Base-by-base conservation (phyloP, 2,888 invertebrate genomes). In the Scaptomyza flava region DNA sequence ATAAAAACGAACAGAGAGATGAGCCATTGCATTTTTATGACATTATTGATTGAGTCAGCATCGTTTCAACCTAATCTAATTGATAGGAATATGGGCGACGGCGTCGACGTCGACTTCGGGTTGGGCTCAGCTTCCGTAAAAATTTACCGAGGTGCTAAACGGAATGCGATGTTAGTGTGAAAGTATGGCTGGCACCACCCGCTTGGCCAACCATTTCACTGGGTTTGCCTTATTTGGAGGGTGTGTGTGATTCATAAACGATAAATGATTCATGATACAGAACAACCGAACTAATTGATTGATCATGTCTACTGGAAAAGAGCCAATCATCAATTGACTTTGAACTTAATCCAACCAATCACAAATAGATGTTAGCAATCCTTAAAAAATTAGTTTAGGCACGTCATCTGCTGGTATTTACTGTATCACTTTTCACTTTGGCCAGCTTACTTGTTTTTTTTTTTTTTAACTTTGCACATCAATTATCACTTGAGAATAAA, bases 401-500 rank as follows among this genome's bases (percentile, higher is more conserved):
- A 23, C 2, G 23, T 23, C 23, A 27, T 27, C 27, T 41, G 48
- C 11, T 33, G 6, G 20, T 73, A 41, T 74, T 75, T 45, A 46
- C 57, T 51, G 20, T 51, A 54, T 48, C 72, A 77, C 38, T 77
- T 74, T 43, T 43, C 72, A 57, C 62, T 50, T 36, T 2, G 11
- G 9, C 11, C 57, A 27, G 36, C 17, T 53, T 60, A 43, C 56
- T 58, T 61, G 52, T 17, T 17, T 1, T 17, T 17, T n/a, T n/a
- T 46, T 60, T 45, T 68, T 12, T 17, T 46, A 36, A 14, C 38
- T 50, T 9, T 20, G 57, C 41, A 65, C 76, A 71, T 71, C 46
- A 74, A 74, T 74, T 74, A 77, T 45, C 77, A 72, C 74, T 62
- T 74, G 30, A 20, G 8, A 11, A 31, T 41, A 34, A 43, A 42